phyloP scores from a whole-genome alignment of 2,888 invertebrate genomes.

The Julus scanicus region DNA sequence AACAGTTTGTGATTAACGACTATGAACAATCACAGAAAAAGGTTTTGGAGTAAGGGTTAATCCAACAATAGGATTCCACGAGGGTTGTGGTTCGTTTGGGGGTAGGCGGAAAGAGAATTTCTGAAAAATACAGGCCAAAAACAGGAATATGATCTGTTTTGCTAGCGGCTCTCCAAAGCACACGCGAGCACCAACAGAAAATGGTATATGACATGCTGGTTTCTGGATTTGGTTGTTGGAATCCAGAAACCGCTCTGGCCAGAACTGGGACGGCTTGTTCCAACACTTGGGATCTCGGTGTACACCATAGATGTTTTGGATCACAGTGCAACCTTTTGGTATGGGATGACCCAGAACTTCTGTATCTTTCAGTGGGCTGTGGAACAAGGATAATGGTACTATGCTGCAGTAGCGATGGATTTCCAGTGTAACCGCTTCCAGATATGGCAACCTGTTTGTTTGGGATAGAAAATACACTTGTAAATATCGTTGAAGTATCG shows the following conservation, averaged over 20 bases:
- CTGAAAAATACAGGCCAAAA: neutral
- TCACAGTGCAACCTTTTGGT: neutral
- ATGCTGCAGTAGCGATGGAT: neutral
- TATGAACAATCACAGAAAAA: neutral
- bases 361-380: neutral
- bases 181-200: neutral
- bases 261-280: neutral
- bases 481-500: no score
- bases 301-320: conserved; percentile 41
- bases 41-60: conserved; percentile 7
- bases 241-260: conserved; percentile 10
- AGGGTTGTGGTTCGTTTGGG: neutral
- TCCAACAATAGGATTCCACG: neutral
- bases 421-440: neutral
- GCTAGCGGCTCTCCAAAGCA: conserved; percentile 6
- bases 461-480: no score
- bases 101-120: neutral
- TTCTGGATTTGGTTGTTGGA: neutral
- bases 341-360: neutral
- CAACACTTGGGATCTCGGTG: conserved; percentile 15
- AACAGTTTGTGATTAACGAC: neutral
- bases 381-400: neutral
- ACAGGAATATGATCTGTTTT: conserved; percentile 5
- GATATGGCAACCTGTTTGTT: conserved; percentile 23
- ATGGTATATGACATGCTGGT: neutral